A percentile compares a stretch with the other conserved stretches of the same genome.
phyloP scores from a whole-genome alignment of 1,140 invertebrate genomes.

The Saxidomus purpurata region DNA sequence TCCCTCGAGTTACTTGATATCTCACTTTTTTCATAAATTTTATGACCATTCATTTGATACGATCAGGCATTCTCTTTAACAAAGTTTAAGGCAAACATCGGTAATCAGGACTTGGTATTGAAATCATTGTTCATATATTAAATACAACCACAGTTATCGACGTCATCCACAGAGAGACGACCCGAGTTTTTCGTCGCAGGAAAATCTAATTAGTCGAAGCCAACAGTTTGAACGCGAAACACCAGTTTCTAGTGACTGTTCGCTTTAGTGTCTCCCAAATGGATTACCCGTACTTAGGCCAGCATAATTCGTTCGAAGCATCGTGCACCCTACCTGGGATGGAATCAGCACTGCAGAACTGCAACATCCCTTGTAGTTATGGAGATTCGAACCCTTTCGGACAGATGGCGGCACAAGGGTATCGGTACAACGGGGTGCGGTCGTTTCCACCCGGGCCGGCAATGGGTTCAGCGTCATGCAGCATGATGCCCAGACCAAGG shows the following conservation, averaged over 20 bases:
- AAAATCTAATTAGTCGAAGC: conserved; percentile 67
- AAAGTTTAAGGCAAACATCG: conserved; percentile 39
- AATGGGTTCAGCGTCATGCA: conserved; percentile 80
- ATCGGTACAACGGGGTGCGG: conserved; percentile 83
- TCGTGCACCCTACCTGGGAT: conserved; percentile 88
- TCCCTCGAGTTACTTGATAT: conserved; percentile 66
- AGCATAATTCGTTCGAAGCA: conserved; percentile 76
- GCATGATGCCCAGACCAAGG: conserved; percentile 82
- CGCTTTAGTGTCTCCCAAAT: conserved; percentile 58
- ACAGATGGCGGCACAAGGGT: conserved; percentile 91
- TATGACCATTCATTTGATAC: conserved; percentile 69
- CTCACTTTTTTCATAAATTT: conserved; percentile 70
- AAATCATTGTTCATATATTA: conserved; percentile 68
- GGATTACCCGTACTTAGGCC: conserved; percentile 77
- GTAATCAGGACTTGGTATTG: conserved; percentile 53
- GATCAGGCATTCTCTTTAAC: conserved; percentile 60
- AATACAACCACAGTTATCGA: conserved; percentile 52
- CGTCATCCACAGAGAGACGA: conserved; percentile 55
- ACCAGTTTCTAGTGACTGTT: conserved; percentile 48
- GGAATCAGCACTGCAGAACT: conserved; percentile 89
- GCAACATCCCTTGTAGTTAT: conserved; percentile 92
- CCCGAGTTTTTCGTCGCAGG: conserved; percentile 62
- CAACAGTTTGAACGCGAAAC: conserved; percentile 50
- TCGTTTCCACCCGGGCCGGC: conserved; percentile 80
- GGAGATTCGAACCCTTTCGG: conserved; percentile 94